Conservation (phyloP, 2,888 invertebrate genomes). For the Colostygia pectinataria region DNA sequence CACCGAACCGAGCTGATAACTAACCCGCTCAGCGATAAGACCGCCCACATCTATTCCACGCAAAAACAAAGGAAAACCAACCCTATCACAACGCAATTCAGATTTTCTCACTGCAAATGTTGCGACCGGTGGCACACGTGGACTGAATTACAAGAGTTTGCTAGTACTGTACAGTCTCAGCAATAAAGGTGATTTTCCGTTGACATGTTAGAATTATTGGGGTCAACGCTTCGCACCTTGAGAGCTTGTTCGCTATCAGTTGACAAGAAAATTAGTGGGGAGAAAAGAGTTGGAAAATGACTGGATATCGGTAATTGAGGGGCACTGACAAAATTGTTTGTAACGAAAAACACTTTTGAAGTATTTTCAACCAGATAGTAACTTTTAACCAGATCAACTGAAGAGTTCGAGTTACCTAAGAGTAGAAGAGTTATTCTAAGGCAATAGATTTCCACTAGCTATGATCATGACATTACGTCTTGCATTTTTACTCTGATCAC, state of each 20-base stretch:
- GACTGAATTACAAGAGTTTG: slow-evolving; percentile 6
- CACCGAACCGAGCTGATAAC: slow-evolving; percentile 41
- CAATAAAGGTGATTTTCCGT: slow-evolving; percentile 33
- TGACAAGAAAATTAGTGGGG: slow-evolving; percentile 63
- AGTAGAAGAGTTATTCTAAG: too few species aligned
- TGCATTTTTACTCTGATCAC: too few species aligned
- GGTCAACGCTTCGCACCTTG: slow-evolving; percentile 77
- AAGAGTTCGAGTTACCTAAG: too few species aligned
- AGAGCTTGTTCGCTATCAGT: slow-evolving; percentile 66
- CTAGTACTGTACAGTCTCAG: slow-evolving; percentile 18
- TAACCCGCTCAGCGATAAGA: slow-evolving; percentile 34
- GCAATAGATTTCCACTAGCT: too few species aligned
- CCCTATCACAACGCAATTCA: slow-evolving; percentile 12
- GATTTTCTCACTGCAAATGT: slow-evolving; percentile 1
- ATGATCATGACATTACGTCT: too few species aligned
- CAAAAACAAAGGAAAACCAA: slow-evolving; percentile 15
- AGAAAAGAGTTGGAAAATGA: slow-evolving; percentile 45
- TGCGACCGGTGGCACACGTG: neutral
- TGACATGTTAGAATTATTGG: slow-evolving; percentile 46
- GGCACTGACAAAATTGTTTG: slow-evolving; percentile 2
- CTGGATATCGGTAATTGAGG: slow-evolving; percentile 21
- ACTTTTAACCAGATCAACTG: too few species aligned
- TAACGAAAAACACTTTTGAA: too few species aligned
- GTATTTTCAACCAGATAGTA: too few species aligned
- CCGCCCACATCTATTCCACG: neutral